Evolutionary conservation across 2,888 invertebrate species (phyloP), one percentile per base, ranked within the genome.

Genomic region (Caenorhabditis doughertyi): DNA sequence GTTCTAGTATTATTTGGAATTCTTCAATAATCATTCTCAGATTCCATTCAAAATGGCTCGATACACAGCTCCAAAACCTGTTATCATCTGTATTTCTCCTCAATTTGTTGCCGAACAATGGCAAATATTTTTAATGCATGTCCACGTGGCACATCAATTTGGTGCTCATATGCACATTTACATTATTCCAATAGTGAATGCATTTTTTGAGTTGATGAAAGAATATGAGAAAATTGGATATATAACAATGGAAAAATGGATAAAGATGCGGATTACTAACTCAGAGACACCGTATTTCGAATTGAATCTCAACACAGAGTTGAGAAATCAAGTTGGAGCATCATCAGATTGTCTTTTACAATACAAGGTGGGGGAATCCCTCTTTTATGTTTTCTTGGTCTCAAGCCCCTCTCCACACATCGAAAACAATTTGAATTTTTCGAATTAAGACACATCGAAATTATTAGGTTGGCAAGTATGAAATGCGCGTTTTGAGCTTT

Each of bases 41-140:
- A 74, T 85, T 18, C 85, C 81, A 7, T 72, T 81, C 72, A 62
- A 74, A 71, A 23, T 55, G 47, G 72, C 70, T 4, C 49, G 53
- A 1, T 53, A 68, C 11, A 65, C 56, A 0, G 53, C 72, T 4
- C 44, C 60, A 13, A 77, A 60, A 29, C 79, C 70, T 13, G 83
- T 83, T 3, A 79, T 85, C 18, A 79, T 79, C n/a, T 85, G 85
- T 44, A 51, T 85, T n/a, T 79, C 85, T 1, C 85, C 85, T 1
- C 81, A 83, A 35, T 83, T 74, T 53, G 79, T 81, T 9, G 79
- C 68, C 25, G 85, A 85, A 47, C 83, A 85, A 32, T 85, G 85
- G 85, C 81, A 85, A 23, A 18, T 68, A 7, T 81, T 81, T 11
- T 11, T 83, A 13, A 72, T 85, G 51, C 79, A 83, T n/a, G 79